Evolutionary conservation across 2,797 vertebrate genomes (phyloP), one percentile per base, ranked within the genome.

Genomic region (Pempheris klunzingeri): DNA sequence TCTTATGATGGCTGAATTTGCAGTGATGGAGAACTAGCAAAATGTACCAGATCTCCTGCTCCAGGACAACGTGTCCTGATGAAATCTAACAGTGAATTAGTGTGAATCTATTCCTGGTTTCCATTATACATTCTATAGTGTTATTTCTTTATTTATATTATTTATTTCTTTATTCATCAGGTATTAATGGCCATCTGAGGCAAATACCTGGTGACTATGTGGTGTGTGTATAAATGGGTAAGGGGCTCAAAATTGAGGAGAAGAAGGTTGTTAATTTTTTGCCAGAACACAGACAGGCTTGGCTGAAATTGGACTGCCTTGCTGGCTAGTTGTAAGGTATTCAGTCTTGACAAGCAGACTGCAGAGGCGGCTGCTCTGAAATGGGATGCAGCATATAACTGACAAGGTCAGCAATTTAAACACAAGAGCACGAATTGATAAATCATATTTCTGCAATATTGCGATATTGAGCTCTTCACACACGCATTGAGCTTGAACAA

Each of bases 391-490:
- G 22, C 46, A 47, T 7, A 2, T 15, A 12, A 15, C 12, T 24
- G 15, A 22, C n/a, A 47, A 17, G 30, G 17, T 22, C 7, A 59
- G 64, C 22, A 18, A 7, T 22, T 53, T 17, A 44, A 78, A 62
- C 26, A 7, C 50, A 57, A 55, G 20, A 67, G 54, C 30, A 7
- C 14, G 18, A 49, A 64, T 14, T 46, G 55, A 75, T 74, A 3
- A 49, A 71, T 83, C 50, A 17, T 67, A 66, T 47, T 44, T 24
- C 64, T 28, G 47, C 58, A 32, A 61, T 60, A 79, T 62, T 44
- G 53, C 53, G 41, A 28, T 26, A 58, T 58, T n/a, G 60, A 84
- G 43, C 79, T 74, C 41, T 43, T 78, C 61, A 43, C 52, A 63
- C 41, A 70, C 54, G 12, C 12, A 17, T 17, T 22, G 34, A 61